A percentile compares a stretch with the other conserved stretches of the same genome.
phyloP scores from a whole-genome alignment of 2,113 vertebrate species.

The Balaeniceps rex region DNA sequence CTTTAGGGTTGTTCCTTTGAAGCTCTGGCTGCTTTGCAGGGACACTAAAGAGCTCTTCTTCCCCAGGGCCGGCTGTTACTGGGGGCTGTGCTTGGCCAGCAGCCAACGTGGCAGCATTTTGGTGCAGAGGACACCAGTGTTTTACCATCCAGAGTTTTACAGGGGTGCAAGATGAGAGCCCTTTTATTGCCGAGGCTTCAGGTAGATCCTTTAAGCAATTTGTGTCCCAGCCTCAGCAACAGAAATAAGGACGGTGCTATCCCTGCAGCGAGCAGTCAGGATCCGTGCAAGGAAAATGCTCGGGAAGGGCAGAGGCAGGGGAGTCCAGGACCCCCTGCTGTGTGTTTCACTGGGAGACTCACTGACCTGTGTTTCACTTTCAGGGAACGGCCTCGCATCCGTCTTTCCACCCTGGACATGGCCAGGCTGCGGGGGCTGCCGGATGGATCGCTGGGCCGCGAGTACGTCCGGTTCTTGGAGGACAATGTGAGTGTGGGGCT shows the following conservation, averaged over 20 bases:
- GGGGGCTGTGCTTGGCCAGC: background rate
- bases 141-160: background rate
- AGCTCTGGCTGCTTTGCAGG: background rate
- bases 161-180: background rate
- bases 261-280: background rate
- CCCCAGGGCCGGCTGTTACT: background rate
- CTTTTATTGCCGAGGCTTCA: background rate
- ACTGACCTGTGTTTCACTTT: background rate
- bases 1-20: background rate
- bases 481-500: slow-evolving; percentile 80
- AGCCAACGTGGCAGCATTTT: background rate
- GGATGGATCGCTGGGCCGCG: slow-evolving; percentile 82
- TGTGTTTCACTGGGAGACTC: background rate
- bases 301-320: background rate
- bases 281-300: background rate
- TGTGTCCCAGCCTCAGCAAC: background rate
- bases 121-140: rapidly evolving
- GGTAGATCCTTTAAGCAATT: background rate
- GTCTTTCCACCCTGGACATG: slow-evolving; percentile 85
- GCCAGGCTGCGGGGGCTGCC: slow-evolving; percentile 78
- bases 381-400: slow-evolving; percentile 91
- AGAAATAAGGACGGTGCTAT: background rate
- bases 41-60: background rate
- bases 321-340: background rate
- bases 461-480: slow-evolving; percentile 88